Conservation (phyloP, 2,888 invertebrate genomes). For the Brenthis daphne region DNA sequence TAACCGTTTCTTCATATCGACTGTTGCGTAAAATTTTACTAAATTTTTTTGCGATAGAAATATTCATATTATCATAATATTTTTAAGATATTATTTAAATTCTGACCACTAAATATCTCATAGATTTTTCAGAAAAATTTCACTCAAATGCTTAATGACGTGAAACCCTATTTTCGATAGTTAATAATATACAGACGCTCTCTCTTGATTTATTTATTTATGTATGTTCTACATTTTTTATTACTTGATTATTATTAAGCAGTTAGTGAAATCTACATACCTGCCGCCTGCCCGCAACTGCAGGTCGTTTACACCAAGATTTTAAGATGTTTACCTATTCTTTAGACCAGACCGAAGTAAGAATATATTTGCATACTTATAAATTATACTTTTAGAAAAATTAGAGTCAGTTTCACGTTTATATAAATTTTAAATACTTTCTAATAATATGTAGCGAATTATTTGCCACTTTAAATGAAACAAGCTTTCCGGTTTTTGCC, state of each 20-base stretch:
- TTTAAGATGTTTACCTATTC: background rate
- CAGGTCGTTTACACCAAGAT: constrained; percentile 33
- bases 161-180: constrained; percentile 16
- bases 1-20: background rate
- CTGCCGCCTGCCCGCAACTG: constrained; percentile 44
- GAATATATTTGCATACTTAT: too few species aligned
- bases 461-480: too few species aligned
- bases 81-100: too few species aligned
- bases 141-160: constrained; percentile 18
- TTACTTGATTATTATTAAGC: constrained; percentile 55
- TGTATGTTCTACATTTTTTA: constrained; percentile 61
- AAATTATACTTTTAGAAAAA: too few species aligned
- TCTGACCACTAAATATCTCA: background rate
- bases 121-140: constrained; percentile 1
- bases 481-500: too few species aligned
- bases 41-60: background rate
- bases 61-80: too few species aligned
- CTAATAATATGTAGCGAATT: too few species aligned
- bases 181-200: constrained; percentile 46
- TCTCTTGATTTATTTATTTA: constrained; percentile 54
- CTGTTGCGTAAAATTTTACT: background rate
- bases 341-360: too few species aligned
- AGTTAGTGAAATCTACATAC: constrained; percentile 47
- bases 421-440: too few species aligned
- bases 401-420: too few species aligned